These are phyloP conservation scores for Portunus trituberculatus DNA, from an alignment of 1,140 invertebrate genomes.

Conservation along the genomic window DNA sequence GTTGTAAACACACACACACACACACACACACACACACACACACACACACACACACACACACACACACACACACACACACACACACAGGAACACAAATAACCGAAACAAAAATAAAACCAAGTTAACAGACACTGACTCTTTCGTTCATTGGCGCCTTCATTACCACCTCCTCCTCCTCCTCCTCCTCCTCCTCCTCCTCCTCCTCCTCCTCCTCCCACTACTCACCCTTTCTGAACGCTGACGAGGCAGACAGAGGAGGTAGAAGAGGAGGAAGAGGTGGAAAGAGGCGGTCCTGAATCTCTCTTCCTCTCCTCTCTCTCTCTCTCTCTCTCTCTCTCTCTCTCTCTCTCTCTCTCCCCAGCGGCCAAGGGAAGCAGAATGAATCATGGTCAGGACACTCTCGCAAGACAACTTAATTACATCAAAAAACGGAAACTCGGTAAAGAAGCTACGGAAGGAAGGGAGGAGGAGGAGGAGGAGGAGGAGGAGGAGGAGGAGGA, in stretches of 20 bases:
- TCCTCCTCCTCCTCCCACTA: not conserved
- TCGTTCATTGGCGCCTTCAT: not conserved
- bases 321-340: not conserved
- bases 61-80: not conserved
- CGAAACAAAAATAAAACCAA: not conserved
- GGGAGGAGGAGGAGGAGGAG: not conserved
- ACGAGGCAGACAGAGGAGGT: not conserved
- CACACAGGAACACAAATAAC: not conserved
- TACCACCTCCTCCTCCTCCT: not conserved
- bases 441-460: not conserved
- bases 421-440: slow-evolving; percentile 4
- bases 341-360: not conserved
- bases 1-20: too few species aligned
- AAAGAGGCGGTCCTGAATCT: not conserved
- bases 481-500: not conserved
- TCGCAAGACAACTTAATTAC: not conserved
- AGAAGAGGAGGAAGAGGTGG: not conserved
- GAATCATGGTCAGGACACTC: not conserved
- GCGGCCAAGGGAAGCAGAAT: not conserved
- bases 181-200: not conserved
- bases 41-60: not conserved
- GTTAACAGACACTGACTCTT: not conserved
- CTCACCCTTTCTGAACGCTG: not conserved
- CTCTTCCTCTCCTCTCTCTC: not conserved
- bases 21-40: too few species aligned